Percentiles rank a stretch among this genome's conserved stretches.
These are phyloP conservation scores for Synergus itoensis DNA, from an alignment of 2,888 invertebrate species.

Conservation along the genomic window DNA sequence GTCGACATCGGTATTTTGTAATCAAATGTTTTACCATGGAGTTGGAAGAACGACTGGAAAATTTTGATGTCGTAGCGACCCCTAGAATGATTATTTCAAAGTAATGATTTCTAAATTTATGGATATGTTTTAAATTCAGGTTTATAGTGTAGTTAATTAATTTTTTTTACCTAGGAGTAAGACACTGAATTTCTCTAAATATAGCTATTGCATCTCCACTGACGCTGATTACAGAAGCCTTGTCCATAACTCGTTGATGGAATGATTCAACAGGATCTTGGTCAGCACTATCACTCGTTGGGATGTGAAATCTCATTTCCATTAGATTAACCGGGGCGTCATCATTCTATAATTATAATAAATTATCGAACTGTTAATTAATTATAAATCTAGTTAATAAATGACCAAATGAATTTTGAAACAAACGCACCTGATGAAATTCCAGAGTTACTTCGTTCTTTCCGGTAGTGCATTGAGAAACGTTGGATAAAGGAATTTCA, in stretches of 20 bases:
- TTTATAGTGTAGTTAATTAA: conserved; percentile 32
- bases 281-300: conserved; percentile 92
- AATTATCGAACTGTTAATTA: conserved; percentile 6
- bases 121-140: conserved; percentile 43
- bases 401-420: background rate
- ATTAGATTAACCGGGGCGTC: conserved; percentile 97
- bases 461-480: conserved; percentile 96
- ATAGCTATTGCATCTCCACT: conserved; percentile 99
- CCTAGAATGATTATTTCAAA: conserved; percentile 78
- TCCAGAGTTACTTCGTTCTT: conserved; percentile 99
- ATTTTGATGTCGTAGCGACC: conserved; percentile 98
- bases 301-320: conserved; percentile 99
- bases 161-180: conserved; percentile 91
- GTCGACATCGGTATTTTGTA: conserved; percentile 99
- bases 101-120: conserved; percentile 76
- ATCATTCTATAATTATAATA: conserved; percentile 87
- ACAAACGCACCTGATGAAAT: conserved; percentile 89
- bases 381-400: background rate
- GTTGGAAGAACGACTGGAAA: conserved; percentile 93
- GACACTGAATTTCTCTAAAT: conserved; percentile 97
- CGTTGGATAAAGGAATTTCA: conserved; percentile 97
- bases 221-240: conserved; percentile 98
- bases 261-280: conserved; percentile 98
- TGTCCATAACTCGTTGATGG: conserved; percentile 96
- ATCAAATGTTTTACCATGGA: conserved; percentile 99